Evolutionary conservation across 1,140 invertebrate genomes (phyloP).

Genomic region (Drosophila pruinosa): DNA sequence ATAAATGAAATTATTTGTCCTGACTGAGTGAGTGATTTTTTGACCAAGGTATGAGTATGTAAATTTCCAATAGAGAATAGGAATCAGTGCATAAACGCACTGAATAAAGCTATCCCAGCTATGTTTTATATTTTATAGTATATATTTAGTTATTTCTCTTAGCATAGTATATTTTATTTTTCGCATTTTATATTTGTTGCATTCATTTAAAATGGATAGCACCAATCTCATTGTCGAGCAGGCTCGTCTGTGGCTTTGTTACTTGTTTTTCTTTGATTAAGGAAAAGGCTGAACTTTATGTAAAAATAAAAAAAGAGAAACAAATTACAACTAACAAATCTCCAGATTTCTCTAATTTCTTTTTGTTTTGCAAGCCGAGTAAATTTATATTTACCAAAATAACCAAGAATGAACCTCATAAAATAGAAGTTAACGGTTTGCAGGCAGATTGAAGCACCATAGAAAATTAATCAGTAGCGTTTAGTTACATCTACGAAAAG

Average conservation of each 20-base stretch:
- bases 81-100: too few relatives aligned
- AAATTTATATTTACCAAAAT: neutral
- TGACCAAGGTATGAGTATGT: too few relatives aligned
- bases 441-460: conserved; percentile 6
- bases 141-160: too few relatives aligned
- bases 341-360: neutral
- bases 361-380: neutral
- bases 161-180: too few relatives aligned
- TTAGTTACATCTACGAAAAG: conserved; percentile 41
- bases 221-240: neutral
- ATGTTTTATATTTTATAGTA: too few relatives aligned
- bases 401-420: neutral
- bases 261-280: neutral
- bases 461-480: conserved; percentile 46
- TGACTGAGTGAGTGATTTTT: too few relatives aligned
- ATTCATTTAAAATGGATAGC: too few relatives aligned
- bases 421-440: neutral
- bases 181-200: too few relatives aligned
- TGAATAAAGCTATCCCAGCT: too few relatives aligned
- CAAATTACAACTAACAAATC: conserved; percentile 23
- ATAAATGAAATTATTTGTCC: too few relatives aligned
- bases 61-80: too few relatives aligned
- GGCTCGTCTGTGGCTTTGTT: neutral
- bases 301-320: neutral
- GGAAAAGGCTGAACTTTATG: neutral